Conservation (phyloP, 2,797 vertebrate species). For the Pristis pectinata region DNA sequence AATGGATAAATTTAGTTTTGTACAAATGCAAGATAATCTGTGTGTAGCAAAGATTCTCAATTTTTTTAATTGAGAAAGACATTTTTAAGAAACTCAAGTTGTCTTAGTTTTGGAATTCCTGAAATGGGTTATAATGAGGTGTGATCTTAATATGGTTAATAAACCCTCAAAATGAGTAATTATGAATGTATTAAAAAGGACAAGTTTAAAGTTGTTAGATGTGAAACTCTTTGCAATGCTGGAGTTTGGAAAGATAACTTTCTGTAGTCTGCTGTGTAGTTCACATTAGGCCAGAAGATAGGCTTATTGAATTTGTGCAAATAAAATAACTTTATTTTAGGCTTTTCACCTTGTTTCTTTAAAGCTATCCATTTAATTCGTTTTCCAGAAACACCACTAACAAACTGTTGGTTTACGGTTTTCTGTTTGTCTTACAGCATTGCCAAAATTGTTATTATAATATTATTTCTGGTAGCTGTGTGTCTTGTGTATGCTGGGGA, state of each 20-base stretch:
- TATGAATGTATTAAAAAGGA: not conserved
- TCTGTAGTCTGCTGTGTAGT: not conserved
- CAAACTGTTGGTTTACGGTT: not conserved
- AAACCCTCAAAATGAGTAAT: not conserved
- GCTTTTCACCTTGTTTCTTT: not conserved
- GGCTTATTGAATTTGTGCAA: not conserved
- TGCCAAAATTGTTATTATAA: constrained; percentile 2
- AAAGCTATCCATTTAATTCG: not conserved
- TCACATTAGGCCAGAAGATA: not conserved
- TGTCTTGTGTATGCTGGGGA: not conserved
- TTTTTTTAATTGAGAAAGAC: too few species aligned
- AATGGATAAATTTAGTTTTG: not conserved
- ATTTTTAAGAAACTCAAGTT: not conserved
- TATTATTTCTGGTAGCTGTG: constrained; percentile 9
- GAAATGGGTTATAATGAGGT: not conserved
- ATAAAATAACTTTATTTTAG: not conserved
- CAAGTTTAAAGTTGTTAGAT: constrained; percentile 1
- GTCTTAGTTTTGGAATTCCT: not conserved
- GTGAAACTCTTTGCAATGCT: not conserved
- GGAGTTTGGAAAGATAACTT: not conserved
- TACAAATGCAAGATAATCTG: not conserved
- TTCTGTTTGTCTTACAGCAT: constrained; percentile 29
- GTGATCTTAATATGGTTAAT: not conserved
- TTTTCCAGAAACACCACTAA: constrained; percentile 15
- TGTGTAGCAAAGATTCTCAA: not conserved